Conservation (phyloP, 1,140 invertebrate genomes). For the Atopsyche davidsoni region DNA sequence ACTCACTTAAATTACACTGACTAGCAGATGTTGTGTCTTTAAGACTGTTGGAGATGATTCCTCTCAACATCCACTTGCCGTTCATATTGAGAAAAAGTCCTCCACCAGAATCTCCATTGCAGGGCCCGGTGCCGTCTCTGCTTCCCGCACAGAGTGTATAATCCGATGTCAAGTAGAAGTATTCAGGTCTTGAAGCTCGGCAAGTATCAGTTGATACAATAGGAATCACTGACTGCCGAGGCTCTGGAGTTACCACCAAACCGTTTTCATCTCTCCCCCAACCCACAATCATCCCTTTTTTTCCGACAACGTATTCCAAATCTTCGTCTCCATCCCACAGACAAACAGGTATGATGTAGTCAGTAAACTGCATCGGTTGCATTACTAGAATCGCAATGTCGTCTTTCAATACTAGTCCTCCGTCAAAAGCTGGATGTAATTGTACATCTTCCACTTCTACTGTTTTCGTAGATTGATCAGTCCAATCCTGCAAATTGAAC, state of each 20-base stretch:
- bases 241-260: constrained; percentile 29
- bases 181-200: constrained; percentile 29
- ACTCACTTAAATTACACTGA: constrained; percentile 46
- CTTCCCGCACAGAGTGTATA: constrained; percentile 42
- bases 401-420: constrained; percentile 31
- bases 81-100: constrained; percentile 34
- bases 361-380: constrained; percentile 31
- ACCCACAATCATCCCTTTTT: constrained; percentile 38
- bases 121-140: constrained; percentile 39
- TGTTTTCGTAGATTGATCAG: constrained; percentile 35
- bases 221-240: constrained; percentile 32
- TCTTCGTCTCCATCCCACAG: constrained; percentile 40
- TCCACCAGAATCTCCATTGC: constrained; percentile 44
- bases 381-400: constrained; percentile 43
- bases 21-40: constrained; percentile 33
- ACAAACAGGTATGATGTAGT: constrained; percentile 45
- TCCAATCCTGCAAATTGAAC: constrained; percentile 47
- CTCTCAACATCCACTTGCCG: constrained; percentile 41
- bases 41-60: constrained; percentile 45
- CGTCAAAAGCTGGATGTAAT: constrained; percentile 29
- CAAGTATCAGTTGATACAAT: constrained; percentile 39
- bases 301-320: constrained; percentile 37
- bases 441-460: constrained; percentile 36
- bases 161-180: constrained; percentile 29
- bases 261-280: constrained; percentile 38